Conservation (phyloP, 2,797 vertebrate species). For the Oreochromis mossambicus region DNA sequence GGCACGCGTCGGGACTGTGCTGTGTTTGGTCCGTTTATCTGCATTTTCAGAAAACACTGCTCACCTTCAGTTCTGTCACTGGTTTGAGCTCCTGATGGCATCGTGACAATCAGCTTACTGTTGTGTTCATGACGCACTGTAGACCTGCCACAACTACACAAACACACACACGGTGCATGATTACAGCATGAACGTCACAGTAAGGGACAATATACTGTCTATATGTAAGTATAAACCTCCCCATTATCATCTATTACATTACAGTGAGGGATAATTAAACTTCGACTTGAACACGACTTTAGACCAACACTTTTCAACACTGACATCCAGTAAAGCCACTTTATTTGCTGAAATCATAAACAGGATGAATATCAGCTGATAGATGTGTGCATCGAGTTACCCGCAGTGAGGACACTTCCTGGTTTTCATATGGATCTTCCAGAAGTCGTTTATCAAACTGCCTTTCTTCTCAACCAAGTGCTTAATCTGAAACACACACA, state of each 20-base stretch:
- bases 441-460: slow-evolving; percentile 83
- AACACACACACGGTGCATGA: background rate
- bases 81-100: slow-evolving; percentile 54
- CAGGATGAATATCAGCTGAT: background rate
- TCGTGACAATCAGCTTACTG: slow-evolving; percentile 87
- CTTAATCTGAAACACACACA: slow-evolving; percentile 79
- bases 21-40: background rate
- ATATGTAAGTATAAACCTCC: background rate
- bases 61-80: slow-evolving; percentile 21
- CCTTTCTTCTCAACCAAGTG: slow-evolving; percentile 85
- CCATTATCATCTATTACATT: background rate
- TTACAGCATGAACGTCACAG: background rate
- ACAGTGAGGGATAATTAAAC: background rate
- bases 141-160: slow-evolving; percentile 74
- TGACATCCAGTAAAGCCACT: background rate
- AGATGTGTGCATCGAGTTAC: slow-evolving; percentile 64
- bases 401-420: slow-evolving; percentile 88
- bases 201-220: background rate
- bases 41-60: background rate
- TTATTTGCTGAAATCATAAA: background rate
- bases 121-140: slow-evolving; percentile 89
- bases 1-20: background rate
- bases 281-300: background rate
- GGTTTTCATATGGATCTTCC: slow-evolving; percentile 82
- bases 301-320: background rate